Evolutionary conservation across 1,140 invertebrate genomes (phyloP).

Genomic region (Amyelois transitella): DNA sequence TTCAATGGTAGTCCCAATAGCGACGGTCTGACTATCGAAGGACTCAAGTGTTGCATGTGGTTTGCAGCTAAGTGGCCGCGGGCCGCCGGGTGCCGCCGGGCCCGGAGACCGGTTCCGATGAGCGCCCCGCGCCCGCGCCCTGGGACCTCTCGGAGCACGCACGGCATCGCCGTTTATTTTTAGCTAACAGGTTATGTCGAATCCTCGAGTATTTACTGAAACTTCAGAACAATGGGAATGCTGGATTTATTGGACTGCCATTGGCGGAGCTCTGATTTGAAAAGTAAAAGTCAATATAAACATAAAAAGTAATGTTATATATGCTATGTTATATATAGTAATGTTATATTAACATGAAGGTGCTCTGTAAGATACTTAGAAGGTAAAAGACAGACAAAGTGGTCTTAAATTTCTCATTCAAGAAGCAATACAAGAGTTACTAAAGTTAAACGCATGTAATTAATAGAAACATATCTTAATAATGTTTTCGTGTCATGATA

Average conservation of each 20-base stretch:
- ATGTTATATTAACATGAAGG: too few species aligned
- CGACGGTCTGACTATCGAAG: not conserved
- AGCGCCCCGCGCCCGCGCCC: slow-evolving; percentile 8
- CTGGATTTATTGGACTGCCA: not conserved
- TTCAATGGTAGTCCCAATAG: too few species aligned
- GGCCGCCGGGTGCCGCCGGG: not conserved
- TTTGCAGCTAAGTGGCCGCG: not conserved
- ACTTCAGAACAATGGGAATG: not conserved
- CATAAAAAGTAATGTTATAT: too few species aligned
- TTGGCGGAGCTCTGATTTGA: not conserved
- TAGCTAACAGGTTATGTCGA: slow-evolving; percentile 49
- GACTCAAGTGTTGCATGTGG: not conserved
- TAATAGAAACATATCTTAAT: not conserved
- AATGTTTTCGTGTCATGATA: not conserved
- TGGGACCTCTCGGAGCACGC: slow-evolving; percentile 25
- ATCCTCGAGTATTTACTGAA: slow-evolving; percentile 13
- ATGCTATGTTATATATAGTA: too few species aligned
- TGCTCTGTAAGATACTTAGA: too few species aligned
- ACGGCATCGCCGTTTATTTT: slow-evolving; percentile 49
- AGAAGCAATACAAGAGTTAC: too few species aligned
- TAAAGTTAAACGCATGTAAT: too few species aligned
- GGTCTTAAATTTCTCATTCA: too few species aligned
- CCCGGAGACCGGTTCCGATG: slow-evolving; percentile 11
- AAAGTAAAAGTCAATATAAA: too few species aligned
- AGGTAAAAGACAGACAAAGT: too few species aligned